Conservation (phyloP, 2,888 invertebrate species). For the Parnassius orleans region DNA sequence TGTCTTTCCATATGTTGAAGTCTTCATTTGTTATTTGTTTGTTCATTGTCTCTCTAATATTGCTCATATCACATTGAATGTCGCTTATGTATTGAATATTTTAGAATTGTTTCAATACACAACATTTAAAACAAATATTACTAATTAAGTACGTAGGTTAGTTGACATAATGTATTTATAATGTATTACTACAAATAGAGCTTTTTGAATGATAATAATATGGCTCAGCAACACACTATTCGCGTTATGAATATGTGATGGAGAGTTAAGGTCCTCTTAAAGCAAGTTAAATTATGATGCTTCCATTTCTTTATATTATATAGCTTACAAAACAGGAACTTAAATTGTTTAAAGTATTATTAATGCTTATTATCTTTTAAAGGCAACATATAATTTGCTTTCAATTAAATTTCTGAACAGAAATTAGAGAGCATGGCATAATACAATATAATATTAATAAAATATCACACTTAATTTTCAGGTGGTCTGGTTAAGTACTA, state of each 20-base stretch:
- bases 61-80: slow-evolving; percentile 77
- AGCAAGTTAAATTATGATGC: slow-evolving; percentile 13
- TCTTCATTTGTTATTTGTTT: slow-evolving; percentile 56
- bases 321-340: slow-evolving; percentile 39
- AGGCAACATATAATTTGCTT: slow-evolving; percentile 20
- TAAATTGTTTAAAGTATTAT: slow-evolving; percentile 33
- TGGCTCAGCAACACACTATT: slow-evolving; percentile 55
- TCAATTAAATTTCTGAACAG: slow-evolving; percentile 31
- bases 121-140: slow-evolving; percentile 72
- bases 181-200: slow-evolving; percentile 44
- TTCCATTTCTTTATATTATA: slow-evolving; percentile 1
- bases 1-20: slow-evolving; percentile 55
- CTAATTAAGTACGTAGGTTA: slow-evolving; percentile 77
- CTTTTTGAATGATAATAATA: slow-evolving; percentile 57
- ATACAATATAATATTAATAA: slow-evolving; percentile 50
- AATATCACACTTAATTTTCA: slow-evolving; percentile 72
- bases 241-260: slow-evolving; percentile 30
- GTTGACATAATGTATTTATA: slow-evolving; percentile 49
- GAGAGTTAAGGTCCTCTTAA: slow-evolving; percentile 26
- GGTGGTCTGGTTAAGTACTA: slow-evolving; percentile 76
- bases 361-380: slow-evolving; percentile 16
- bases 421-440: slow-evolving; percentile 67
- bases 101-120: slow-evolving; percentile 69
- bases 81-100: slow-evolving; percentile 61
- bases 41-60: slow-evolving; percentile 71